These are phyloP conservation scores for Pomacea maculata DNA, from an alignment of 1,140 invertebrate species.

Conservation along the genomic window DNA sequence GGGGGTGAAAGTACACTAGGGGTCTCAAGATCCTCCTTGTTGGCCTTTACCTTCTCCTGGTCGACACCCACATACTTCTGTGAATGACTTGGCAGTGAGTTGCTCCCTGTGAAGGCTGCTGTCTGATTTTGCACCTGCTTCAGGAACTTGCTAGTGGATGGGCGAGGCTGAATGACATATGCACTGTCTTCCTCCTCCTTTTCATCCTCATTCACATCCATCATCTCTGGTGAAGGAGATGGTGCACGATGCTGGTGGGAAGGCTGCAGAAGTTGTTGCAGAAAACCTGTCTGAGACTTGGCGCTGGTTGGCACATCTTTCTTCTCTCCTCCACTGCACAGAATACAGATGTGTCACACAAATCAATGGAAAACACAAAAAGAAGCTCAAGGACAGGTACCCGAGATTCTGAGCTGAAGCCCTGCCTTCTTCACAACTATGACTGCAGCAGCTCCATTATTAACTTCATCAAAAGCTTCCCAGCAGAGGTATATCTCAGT, in stretches of 20 bases:
- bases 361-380: neutral
- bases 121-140: slow-evolving; percentile 38
- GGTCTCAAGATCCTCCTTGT: too few species aligned
- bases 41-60: neutral
- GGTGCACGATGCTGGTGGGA: neutral
- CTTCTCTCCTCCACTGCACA: slow-evolving; percentile 50
- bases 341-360: neutral
- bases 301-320: slow-evolving; percentile 40
- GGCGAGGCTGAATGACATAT: slow-evolving; percentile 16
- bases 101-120: slow-evolving; percentile 20
- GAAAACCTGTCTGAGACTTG: neutral
- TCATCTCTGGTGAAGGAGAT: slow-evolving; percentile 30
- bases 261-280: slow-evolving; percentile 11
- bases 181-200: slow-evolving; percentile 17
- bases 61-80: neutral
- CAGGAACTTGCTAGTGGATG: slow-evolving; percentile 28
- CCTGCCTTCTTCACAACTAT: neutral
- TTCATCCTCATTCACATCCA: slow-evolving; percentile 42
- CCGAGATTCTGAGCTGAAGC: neutral
- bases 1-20: neutral
- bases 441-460: neutral
- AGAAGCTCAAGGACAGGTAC: neutral
- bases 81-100: neutral
- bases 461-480: neutral
- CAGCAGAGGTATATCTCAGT: neutral